Base-by-base conservation (phyloP, 2,888 invertebrate genomes). In the Dryobota labecula region DNA sequence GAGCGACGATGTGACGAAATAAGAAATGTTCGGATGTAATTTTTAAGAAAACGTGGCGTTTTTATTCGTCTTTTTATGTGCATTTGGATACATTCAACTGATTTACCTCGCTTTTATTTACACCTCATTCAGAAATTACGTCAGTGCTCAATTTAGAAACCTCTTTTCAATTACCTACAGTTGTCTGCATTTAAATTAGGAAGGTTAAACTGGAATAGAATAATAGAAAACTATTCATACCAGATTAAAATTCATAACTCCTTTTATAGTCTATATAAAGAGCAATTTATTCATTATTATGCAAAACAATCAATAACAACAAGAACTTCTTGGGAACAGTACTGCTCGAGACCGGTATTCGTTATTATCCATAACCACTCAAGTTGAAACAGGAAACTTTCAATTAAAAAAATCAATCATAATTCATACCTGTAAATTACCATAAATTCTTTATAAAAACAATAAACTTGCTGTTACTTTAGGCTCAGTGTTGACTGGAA, bases 1-100 rank as follows among this genome's bases (percentile, higher is more conserved):
- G 80, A 84, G 64, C 79, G 82, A 80, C 67, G 81, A 76, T 84
- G 84, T 92, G 93, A 88, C 88, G 94, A 94, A 93, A 95, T 92
- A 89, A 90, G 92, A 92, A 92, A 92, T 92, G 89, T 85, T 86
- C 84, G 71, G 80, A 90, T 85, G 83, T 79, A 85, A 80, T 82
- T 81, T 75, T 69, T 69, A 70, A 60, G 53, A 83, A 85, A 81
- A 78, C 63, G 27, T 70, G 61, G 53, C 49, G 45, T 75, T 70
- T 69, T 84, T 74, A 70, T 73, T 45, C 67, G 43, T 75, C n/a
- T n/a, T n/a, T 62, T 78, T 63, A 70, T 60, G 62, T 67, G 58
- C 62, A 68, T 70, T 78, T 57, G 27, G 66, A 60, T 54, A 77
- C 54, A 49, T 74, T 69, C 58, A 18, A 30, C 62, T 71, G 68